Evolutionary conservation across 2,797 vertebrate genomes (phyloP), one percentile per base, ranked within the genome.

Genomic region (Orientallactaga sibirica): DNA sequence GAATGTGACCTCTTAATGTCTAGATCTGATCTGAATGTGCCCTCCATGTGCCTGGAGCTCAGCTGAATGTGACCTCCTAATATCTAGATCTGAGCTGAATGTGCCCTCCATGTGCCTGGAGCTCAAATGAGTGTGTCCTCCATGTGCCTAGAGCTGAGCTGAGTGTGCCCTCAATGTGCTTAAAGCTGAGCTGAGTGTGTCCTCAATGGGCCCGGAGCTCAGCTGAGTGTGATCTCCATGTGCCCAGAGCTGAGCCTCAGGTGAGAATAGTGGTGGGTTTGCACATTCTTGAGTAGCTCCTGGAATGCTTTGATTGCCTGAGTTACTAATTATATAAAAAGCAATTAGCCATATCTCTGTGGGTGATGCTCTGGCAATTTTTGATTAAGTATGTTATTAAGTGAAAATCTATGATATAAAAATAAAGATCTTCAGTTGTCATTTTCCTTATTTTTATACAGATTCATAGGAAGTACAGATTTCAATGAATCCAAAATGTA

Each of bases 261-360:
- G 4, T 81, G 41, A 71, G 11, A 14, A 12, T 15, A 16, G 4
- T 41, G 43, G 1, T 81, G 55, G 2, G 41, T 24, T 91, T 76
- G 3, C 2, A 78, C 74, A 84, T 52, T 52, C 33, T 90, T 87
- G 77, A 68, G 18, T 29, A 83, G 5, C 20, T 85, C 0, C 86
- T 48, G 37, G 4, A 5, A n/a, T 76, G 41, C 3, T 75, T 78
- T 75, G 24, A 68, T 66, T 82, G 15, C 6, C 16, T 90, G 64
- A 76, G 70, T 6, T 37, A 52, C 84, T 90, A 88, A n/a, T 67
- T 81, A 66, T 4, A 67, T 66, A 61, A 89, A 89, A 91, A 82
- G 16, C 41, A 2, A 6, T 55, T 66, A 76, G 6, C 19, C 22
- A 0, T 86, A 73, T 68, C 33, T 61, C 41, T 2, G 16, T 6